Base-by-base conservation (phyloP, 1,140 invertebrate species). In the Cydia fagiglandana region DNA sequence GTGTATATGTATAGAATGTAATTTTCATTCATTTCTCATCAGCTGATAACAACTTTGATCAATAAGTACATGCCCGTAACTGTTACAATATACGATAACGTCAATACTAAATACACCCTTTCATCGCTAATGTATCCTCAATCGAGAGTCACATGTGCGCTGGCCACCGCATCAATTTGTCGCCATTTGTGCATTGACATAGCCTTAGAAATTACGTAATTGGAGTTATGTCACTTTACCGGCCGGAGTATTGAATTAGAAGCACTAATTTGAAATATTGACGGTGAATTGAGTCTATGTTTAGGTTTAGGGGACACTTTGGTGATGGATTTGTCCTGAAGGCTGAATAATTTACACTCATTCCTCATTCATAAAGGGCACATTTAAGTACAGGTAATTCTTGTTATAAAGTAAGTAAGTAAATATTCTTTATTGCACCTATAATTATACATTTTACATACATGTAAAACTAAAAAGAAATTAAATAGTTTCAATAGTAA, bases 171-270 rank as follows among this genome's bases (percentile, higher is more conserved):
- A 66, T 38, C 64, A 38, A 38, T 66, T 66, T 66, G 64, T 10
- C 64, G 64, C 28, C 66, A 70, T 38, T 70, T 70, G 66, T 38
- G 66, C 66, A 17, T 61, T 24, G 5, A 61, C 24, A 30, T 45
- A 70, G 66, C 30, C 66, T 70, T 70, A 70, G 66, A 70, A 70
- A 70, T 70, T n/a, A 45, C 30, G n/a, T 70, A 70, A 70, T 70
- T 41, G 66, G 34, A 70, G 66, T 70, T 70, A 70, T 70, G 66
- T 70, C 66, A 70, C 30, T 70, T 70, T 70, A 70, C 34, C 66
- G 38, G 28, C 34, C 34, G 34, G 15, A 7, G 34, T 70, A 70
- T 70, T 70, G 34, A 70, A 70, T 70, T 70, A 70, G 66, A 38
- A 38, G 28, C 30, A 15, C 66, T 70, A 70, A 70, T 70, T 70